Base-by-base conservation (phyloP, 2,113 vertebrate species). In the Notarius quadriscutis region DNA sequence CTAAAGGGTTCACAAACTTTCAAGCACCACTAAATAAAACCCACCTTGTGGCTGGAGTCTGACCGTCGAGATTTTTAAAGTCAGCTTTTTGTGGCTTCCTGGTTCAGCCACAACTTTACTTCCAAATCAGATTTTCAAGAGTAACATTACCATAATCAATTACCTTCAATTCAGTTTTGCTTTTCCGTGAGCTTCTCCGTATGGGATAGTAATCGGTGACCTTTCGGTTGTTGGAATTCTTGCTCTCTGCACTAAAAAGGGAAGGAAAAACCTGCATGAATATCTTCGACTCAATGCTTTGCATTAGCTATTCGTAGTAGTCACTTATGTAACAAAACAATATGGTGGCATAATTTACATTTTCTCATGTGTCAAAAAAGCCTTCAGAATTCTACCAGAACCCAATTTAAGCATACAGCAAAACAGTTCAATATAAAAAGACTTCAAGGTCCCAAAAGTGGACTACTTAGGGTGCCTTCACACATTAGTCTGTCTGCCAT, bases 151-250 rank as follows among this genome's bases (percentile, higher is more conserved):
- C 34, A 30, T 9, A 34, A 51, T 34, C 27, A 11, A 11, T 79
- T 93, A 99, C 98, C 97, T 99, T 95, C 5, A 99, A 89, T 89
- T 97, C 97, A 0, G 96, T 96, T 94, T 97, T 97, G 91, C 97
- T 97, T 93, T 98, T 99, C 86, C 98, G 94, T 55, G 96, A 97
- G 92, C 98, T 99, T 92, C 98, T 95, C 89, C 98, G 95, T 41
- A 99, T 96, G 0, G 97, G 97, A 89, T 94, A 99, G 93, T 97
- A 99, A 88, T 99, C 98, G 0, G 98, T 99, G 82, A 99, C 96
- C 88, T 99, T 99, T 65, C 95, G 93, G 91, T 97, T 98, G 85
- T 95, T 96, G 9, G 94, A 94, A 2, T 94, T 92, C 92, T 96
- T 96, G 51, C 93, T 94, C 90, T 96, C 95, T 0, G 89, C 90